Conservation (phyloP, 2,113 vertebrate species). For the Mus spicilegus region DNA sequence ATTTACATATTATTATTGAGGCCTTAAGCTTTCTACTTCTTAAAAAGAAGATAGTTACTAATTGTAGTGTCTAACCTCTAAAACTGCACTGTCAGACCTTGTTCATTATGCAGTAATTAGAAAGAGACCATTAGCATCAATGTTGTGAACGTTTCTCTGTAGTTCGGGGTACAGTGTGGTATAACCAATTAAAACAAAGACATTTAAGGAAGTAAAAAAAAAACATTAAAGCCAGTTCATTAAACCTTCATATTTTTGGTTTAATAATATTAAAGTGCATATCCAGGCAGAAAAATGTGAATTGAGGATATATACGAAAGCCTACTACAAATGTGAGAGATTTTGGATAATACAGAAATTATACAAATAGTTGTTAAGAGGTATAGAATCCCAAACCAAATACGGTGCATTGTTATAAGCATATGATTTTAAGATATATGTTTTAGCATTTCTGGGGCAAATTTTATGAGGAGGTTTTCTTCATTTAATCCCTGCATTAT, state of each 20-base stretch:
- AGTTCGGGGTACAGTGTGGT: conserved; percentile 86
- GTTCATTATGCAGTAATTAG: conserved; percentile 88
- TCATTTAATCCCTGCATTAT: fast-evolving
- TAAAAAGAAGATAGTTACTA: conserved; percentile 81
- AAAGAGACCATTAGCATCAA: conserved; percentile 87
- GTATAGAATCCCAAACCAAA: conserved; percentile 77
- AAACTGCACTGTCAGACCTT: conserved; percentile 87
- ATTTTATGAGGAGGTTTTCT: conserved; percentile 73
- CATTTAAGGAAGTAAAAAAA: conserved; percentile 87
- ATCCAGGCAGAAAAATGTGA: conserved; percentile 87
- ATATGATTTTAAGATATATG: conserved; percentile 77
- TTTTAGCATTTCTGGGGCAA: conserved; percentile 73
- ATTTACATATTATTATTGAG: conserved; percentile 9
- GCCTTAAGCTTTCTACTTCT: conserved; percentile 53
- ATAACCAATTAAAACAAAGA: conserved; percentile 89
- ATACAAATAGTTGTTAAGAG: conserved; percentile 81
- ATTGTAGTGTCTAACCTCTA: conserved; percentile 84
- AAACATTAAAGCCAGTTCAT: conserved; percentile 88
- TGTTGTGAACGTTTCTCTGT: conserved; percentile 88
- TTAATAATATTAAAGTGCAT: conserved; percentile 85
- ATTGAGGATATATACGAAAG: conserved; percentile 84
- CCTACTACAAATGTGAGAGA: conserved; percentile 79
- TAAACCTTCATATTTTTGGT: conserved; percentile 87
- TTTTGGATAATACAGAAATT: conserved; percentile 72
- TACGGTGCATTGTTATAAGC: conserved; percentile 74